Base-by-base conservation (phyloP, 2,113 vertebrate genomes). In the Ctenomys sociabilis region DNA sequence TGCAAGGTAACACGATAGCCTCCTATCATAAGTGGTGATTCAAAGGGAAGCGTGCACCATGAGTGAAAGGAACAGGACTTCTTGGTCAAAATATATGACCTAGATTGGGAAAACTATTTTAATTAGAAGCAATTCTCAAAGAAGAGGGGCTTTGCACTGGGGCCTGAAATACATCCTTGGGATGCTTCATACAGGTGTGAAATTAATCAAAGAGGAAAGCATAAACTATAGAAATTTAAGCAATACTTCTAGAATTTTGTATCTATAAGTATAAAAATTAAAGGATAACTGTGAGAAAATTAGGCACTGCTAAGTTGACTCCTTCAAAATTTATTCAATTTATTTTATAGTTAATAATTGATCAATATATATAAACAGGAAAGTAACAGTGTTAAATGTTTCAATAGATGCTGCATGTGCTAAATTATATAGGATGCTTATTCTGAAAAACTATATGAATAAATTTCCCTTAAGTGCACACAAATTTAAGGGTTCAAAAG, bases 401-500 rank as follows among this genome's bases (percentile, higher is more conserved):
- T 94, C 4, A 91, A 52, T 26, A 66, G 30, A n/a, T n/a, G 40
- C 61, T 59, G 17, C 40, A 81, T 83, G 7, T 22, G 9, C 16
- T 45, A 7, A 64, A 83, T 57, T 35, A 22, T 87, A 80, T 84
- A 75, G 11, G 1, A 87, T 86, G 5, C 43, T 85, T 88, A 88
- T 87, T 75, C 37, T 96, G n/a, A 28, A 52, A 91, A 88, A 63
- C 8, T 81, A 3, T 40, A 54, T 3, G 7, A 73, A 32, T 49
- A 72, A 17, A 19, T 80, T n/a, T 75, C 4, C 84, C 78, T 93
- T 88, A 64, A 64, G n/a, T 63, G 8, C 30, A 30, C 85, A 22
- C 10, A 37, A 77, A 96, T 85, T 70, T 85, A 88, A 59, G 85
- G 37, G 16, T 37, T 88, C 63, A 68, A 91, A 61, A 88, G n/a